phyloP scores from a whole-genome alignment of 1,140 invertebrate genomes.

The Phthorimaea operculella region DNA sequence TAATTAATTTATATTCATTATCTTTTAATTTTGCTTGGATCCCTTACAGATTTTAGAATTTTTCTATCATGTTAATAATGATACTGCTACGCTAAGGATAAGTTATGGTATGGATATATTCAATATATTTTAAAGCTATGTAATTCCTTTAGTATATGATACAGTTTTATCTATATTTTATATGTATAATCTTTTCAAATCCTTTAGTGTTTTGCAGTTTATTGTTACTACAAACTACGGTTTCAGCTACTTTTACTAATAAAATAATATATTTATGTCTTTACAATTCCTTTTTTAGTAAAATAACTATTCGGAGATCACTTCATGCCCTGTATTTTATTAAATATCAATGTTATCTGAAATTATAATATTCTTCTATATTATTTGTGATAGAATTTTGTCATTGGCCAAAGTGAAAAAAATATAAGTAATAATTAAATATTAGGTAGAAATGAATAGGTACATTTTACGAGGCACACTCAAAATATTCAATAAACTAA shows the following conservation, averaged over 20 bases:
- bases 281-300: constrained; percentile 26
- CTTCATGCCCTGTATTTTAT: constrained; percentile 9
- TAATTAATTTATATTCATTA: too few relatives aligned
- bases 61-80: background rate
- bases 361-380: too few relatives aligned
- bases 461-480: too few relatives aligned
- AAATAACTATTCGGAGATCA: constrained; percentile 13
- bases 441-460: too few relatives aligned
- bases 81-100: constrained; percentile 13
- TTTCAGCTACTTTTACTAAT: constrained; percentile 28
- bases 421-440: too few relatives aligned
- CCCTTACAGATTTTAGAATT: background rate
- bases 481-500: too few relatives aligned
- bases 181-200: constrained; percentile 37
- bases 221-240: constrained; percentile 22
- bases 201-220: constrained; percentile 46
- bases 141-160: constrained; percentile 32
- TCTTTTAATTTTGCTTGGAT: background rate
- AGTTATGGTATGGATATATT: constrained; percentile 15
- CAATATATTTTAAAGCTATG: constrained; percentile 22
- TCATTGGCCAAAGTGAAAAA: too few relatives aligned
- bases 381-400: too few relatives aligned
- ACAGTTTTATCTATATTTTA: constrained; percentile 25
- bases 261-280: constrained; percentile 17
- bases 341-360: too few relatives aligned